Evolutionary conservation across 2,888 invertebrate genomes (phyloP), one percentile per base, ranked within the genome.

Genomic region (Standfussiana lucernea): DNA sequence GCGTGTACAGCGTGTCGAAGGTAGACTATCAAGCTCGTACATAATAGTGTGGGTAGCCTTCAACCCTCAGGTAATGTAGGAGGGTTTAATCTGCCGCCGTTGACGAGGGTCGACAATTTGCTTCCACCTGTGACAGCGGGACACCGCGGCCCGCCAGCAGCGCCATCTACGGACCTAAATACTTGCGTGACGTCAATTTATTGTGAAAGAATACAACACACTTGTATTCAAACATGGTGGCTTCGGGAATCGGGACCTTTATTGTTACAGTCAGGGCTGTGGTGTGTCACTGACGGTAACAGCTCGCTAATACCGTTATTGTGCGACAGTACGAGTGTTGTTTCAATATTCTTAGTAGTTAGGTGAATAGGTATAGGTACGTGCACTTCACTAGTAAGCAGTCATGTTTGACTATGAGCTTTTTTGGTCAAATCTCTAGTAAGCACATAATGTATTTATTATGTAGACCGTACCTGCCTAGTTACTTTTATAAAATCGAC

Each of bases 101-200:
- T 93, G 93, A 93, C 92, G 89, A 93, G 92, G 93, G 93, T 93
- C 90, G 90, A 89, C 92, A 90, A 91, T 91, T 91, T 91, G 92
- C 89, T 86, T 86, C 90, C 92, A 93, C 93, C 91, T 90, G 92
- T 89, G 92, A 90, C 91, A 90, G 86, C 79, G 86, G 85, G 88
- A 76, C 77, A 50, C 61, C 73, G 61, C 42, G 32, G 74, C 85
- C 82, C 35, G 35, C 74, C 84, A 82, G 72, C 78, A 84, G 84
- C 86, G 80, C 86, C 76, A 74, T 82, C 85, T 79, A 59, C 72
- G 84, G 69, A 86, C 87, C 85, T 85, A 86, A 88, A 88, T 86
- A 86, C 88, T 84, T 86, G 72, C 83, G 83, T 85, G 87, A 89
- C 89, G 83, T 89, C 87, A 84, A 91, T 91, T 89, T 88, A 91